These are phyloP conservation scores for Leucoptera coffeella DNA, from an alignment of 2,888 invertebrate genomes.

Conservation along the genomic window DNA sequence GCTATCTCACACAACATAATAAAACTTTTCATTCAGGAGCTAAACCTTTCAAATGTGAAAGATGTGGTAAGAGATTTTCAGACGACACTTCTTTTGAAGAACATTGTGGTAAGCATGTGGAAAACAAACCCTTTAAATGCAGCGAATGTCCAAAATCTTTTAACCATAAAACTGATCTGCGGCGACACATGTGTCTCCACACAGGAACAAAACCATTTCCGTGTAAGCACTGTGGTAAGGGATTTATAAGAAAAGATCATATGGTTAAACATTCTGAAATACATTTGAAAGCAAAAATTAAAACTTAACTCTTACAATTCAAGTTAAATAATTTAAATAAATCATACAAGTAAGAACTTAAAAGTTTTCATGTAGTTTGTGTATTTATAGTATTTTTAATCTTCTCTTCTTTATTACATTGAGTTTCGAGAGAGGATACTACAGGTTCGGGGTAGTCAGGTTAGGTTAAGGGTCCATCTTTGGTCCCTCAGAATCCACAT, in stretches of 20 bases:
- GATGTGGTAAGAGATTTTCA: slow-evolving; percentile 81
- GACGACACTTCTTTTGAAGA: slow-evolving; percentile 64
- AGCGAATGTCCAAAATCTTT: slow-evolving; percentile 80
- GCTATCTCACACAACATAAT: slow-evolving; percentile 86
- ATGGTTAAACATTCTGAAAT: slow-evolving; percentile 84
- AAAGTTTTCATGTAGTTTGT: too few relatives aligned
- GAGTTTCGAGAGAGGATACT: too few relatives aligned
- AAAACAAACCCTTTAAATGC: slow-evolving; percentile 84
- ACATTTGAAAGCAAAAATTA: too few relatives aligned
- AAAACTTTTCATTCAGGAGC: slow-evolving; percentile 84
- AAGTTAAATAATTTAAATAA: too few relatives aligned
- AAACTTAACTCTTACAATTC: too few relatives aligned
- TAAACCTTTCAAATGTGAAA: slow-evolving; percentile 77
- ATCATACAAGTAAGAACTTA: too few relatives aligned
- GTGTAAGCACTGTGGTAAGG: slow-evolving; percentile 77
- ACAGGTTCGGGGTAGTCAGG: too few relatives aligned
- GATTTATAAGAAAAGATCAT: slow-evolving; percentile 86
- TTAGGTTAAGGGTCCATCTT: too few relatives aligned
- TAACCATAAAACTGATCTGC: slow-evolving; percentile 84
- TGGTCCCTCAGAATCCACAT: too few relatives aligned
- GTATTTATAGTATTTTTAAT: too few relatives aligned
- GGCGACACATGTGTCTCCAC: slow-evolving; percentile 81
- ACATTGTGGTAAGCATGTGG: slow-evolving; percentile 71
- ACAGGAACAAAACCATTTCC: slow-evolving; percentile 79
- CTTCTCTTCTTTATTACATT: too few relatives aligned